These are phyloP conservation scores for Chascanopsetta lugubris DNA, from an alignment of 2,113 vertebrate genomes.

Conservation along the genomic window DNA sequence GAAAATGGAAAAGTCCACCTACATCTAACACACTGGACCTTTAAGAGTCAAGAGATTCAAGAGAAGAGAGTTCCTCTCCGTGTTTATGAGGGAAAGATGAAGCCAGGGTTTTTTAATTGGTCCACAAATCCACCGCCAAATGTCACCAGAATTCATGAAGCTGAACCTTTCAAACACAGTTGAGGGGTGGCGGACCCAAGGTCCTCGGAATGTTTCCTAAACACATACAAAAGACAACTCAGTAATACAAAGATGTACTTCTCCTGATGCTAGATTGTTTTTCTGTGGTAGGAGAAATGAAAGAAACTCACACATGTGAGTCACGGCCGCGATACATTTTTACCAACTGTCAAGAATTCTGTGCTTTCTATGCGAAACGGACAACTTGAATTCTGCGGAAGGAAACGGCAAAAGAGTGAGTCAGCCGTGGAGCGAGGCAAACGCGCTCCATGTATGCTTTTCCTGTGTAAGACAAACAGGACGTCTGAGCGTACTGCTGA, in stretches of 20 bases:
- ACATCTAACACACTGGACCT: too few species aligned
- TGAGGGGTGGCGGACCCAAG: background rate
- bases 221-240: too few species aligned
- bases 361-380: background rate
- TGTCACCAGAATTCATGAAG: background rate
- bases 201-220: background rate
- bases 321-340: too few species aligned
- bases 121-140: background rate
- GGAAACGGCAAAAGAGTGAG: background rate
- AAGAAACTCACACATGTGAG: background rate
- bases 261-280: too few species aligned
- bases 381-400: background rate
- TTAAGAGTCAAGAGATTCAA: too few species aligned
- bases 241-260: too few species aligned
- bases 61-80: too few species aligned
- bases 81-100: background rate
- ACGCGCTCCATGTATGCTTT: background rate
- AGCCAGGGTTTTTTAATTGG: background rate
- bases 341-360: too few species aligned
- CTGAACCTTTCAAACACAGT: conserved; percentile 16
- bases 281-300: background rate
- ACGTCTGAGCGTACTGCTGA: background rate
- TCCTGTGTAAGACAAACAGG: background rate
- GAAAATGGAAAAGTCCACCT: too few species aligned
- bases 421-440: background rate